Percentiles rank a stretch among this genome's conserved stretches.
These are phyloP conservation scores for Haliclystus octoradiatus DNA, from an alignment of 30 jellyfish, hydroid and myxozoan species.

Conservation along the genomic window DNA sequence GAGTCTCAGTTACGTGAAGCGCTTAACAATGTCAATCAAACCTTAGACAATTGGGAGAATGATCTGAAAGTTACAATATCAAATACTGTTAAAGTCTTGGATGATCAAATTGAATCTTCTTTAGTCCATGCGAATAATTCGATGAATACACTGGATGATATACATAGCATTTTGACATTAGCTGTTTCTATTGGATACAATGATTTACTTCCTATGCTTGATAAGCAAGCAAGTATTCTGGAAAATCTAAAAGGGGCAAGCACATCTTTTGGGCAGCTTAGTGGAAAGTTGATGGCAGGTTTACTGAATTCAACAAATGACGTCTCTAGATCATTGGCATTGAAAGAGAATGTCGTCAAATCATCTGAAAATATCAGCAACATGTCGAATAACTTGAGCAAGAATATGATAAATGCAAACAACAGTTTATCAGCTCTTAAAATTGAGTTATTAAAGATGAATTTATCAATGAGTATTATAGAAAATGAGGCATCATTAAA, in stretches of 20 bases:
- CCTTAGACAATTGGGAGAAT: neutral
- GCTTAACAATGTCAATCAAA: neutral
- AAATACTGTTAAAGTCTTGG: neutral
- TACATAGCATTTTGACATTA: neutral
- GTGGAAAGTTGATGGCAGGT: neutral
- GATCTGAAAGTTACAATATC: neutral
- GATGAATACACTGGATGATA: neutral
- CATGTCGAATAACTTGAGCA: no score
- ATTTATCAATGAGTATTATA: no score
- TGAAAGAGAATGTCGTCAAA: no score
- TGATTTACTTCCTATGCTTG: neutral
- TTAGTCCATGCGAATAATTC: neutral
- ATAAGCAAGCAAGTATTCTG: neutral
- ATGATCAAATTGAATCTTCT: neutral
- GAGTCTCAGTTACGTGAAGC: neutral
- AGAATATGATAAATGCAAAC: no score
- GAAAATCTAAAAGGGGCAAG: neutral
- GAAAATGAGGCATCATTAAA: no score
- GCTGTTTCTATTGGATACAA: neutral
- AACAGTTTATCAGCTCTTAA: no score
- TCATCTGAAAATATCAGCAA: no score
- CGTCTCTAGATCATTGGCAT: no score
- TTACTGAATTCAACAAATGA: no score
- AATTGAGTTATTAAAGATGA: no score
- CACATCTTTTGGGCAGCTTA: neutral